phyloP scores from a whole-genome alignment of 2,797 vertebrate genomes.

The Pseudochaenichthys georgianus region DNA sequence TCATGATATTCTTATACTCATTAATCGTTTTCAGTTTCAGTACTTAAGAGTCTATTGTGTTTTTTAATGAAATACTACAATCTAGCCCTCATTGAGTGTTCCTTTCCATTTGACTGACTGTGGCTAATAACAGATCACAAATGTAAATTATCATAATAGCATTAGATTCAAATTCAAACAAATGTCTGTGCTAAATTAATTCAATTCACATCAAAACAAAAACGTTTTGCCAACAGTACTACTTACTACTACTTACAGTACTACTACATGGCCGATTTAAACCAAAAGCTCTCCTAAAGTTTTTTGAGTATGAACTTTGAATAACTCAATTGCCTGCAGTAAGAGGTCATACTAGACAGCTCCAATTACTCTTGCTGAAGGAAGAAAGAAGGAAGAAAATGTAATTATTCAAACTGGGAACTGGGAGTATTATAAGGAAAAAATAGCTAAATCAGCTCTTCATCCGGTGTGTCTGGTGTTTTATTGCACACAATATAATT shows the following conservation, averaged over 20 bases:
- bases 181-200: not conserved
- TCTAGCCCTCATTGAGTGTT: not conserved
- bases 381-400: constrained; percentile 19
- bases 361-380: not conserved
- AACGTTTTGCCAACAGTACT: not conserved
- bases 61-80: not conserved
- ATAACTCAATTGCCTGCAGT: not conserved
- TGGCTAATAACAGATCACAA: not conserved
- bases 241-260: not conserved
- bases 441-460: not conserved
- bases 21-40: not conserved
- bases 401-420: constrained; percentile 7
- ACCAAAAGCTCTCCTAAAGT: not conserved
- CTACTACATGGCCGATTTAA: not conserved
- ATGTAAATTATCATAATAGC: not conserved
- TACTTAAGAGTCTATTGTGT: not conserved
- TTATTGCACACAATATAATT: constrained; percentile 3
- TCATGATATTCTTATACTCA: not conserved
- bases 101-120: not conserved
- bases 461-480: not conserved
- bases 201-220: not conserved
- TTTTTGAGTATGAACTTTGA: not conserved
- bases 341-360: not conserved
- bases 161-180: not conserved
- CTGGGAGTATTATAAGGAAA: not conserved